A percentile compares a stretch with the other conserved stretches of the same genome.
phyloP scores from a whole-genome alignment of 2,888 invertebrate species.

The Acleris literana region DNA sequence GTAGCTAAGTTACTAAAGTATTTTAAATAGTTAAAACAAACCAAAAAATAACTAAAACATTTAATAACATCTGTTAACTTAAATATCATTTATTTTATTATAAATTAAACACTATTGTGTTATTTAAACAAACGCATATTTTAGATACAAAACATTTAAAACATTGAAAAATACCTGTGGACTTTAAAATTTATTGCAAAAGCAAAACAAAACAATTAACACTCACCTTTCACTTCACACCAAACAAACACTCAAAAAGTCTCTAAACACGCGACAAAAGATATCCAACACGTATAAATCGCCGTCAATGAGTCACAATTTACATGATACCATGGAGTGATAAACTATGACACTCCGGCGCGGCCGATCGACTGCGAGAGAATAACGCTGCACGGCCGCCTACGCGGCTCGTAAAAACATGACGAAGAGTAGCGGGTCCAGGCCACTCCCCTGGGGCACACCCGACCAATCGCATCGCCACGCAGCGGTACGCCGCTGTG shows the following conservation, averaged over 20 bases:
- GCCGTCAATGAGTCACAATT: conserved; percentile 69
- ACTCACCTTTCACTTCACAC: conserved; percentile 59
- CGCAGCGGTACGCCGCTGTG: conserved; percentile 57
- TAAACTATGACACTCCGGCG: conserved; percentile 81
- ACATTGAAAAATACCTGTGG: not conserved
- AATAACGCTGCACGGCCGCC: conserved; percentile 74
- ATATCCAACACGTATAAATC: conserved; percentile 63
- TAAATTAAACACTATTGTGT: no score
- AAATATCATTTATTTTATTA: no score
- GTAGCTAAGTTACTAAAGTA: no score
- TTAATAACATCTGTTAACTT: no score
- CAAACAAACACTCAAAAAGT: conserved; percentile 61
- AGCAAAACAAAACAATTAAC: conserved; percentile 35
- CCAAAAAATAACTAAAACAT: no score
- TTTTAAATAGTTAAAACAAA: no score
- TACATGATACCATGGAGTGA: conserved; percentile 72
- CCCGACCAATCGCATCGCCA: conserved; percentile 68
- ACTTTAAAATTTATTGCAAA: conserved; percentile 27
- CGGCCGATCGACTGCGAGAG: conserved; percentile 79
- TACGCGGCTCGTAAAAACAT: conserved; percentile 71
- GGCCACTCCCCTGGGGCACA: conserved; percentile 74
- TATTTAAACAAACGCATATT: no score
- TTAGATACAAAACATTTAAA: not conserved
- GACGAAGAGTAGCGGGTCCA: conserved; percentile 64
- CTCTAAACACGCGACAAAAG: conserved; percentile 65